A percentile compares a stretch with the other conserved stretches of the same genome.
Conservation (phyloP, 2,888 invertebrate species). For the Perithous albicinctus region DNA sequence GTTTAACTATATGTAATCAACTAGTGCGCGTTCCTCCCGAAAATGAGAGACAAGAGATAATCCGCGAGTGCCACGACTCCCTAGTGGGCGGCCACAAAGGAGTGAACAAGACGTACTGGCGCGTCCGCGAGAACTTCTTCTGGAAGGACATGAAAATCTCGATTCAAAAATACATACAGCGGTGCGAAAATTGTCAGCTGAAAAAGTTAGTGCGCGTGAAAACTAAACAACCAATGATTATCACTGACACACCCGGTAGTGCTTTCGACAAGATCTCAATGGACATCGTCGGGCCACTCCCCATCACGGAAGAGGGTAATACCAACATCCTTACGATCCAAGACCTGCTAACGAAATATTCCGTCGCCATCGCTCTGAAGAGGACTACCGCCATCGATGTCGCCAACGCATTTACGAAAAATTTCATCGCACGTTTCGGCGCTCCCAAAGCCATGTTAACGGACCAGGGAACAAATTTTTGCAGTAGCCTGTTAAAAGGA, state of each 20-base stretch:
- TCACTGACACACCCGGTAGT: conserved; percentile 52
- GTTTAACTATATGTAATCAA: conserved; percentile 45
- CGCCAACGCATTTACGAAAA: conserved; percentile 31
- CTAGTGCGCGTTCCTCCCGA: conserved; percentile 9
- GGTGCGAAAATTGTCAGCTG: conserved; percentile 62
- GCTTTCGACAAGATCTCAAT: conserved; percentile 54
- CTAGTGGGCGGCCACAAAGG: conserved; percentile 60
- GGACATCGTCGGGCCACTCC: conserved; percentile 50
- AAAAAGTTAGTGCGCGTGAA: conserved; percentile 57
- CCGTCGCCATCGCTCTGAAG: conserved; percentile 40
- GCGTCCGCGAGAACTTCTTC: conserved; percentile 54
- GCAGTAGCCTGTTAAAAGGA: no score
- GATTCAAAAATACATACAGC: conserved; percentile 49
- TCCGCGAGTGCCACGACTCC: conserved; percentile 56
- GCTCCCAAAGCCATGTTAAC: no score
- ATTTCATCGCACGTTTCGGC: no score
- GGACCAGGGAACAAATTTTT: no score
- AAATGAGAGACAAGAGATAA: conserved; percentile 15
- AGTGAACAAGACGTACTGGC: conserved; percentile 55
- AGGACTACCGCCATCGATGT: conserved; percentile 31
- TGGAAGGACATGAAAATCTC: conserved; percentile 66
- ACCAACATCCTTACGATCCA: conserved; percentile 54
- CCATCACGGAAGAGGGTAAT: conserved; percentile 19
- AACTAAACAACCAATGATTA: no score
- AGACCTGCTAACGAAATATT: conserved; percentile 55